These are phyloP conservation scores for Tachuris rubrigastra DNA, from an alignment of 2,113 vertebrate species.

Conservation along the genomic window DNA sequence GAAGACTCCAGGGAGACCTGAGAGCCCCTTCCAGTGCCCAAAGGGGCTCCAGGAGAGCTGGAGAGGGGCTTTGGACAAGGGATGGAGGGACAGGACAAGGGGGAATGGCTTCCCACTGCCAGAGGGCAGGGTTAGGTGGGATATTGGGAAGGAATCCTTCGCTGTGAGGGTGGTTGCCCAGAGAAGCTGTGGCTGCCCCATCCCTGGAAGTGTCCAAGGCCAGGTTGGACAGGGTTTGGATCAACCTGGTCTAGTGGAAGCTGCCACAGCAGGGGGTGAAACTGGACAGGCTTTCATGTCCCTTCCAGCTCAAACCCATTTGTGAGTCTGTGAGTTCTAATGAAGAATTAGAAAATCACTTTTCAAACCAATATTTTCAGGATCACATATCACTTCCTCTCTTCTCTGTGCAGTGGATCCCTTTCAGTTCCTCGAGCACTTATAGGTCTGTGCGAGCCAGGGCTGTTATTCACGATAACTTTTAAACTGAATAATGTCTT, in stretches of 20 bases:
- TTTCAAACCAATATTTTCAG: fast-evolving
- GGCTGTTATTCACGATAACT: fast-evolving
- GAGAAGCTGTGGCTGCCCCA: not conserved
- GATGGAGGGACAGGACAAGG: not conserved
- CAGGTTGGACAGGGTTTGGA: not conserved
- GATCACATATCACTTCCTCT: fast-evolving
- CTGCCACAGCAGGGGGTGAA: not conserved
- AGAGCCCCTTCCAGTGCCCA: not conserved
- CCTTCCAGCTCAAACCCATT: not conserved
- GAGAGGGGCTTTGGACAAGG: not conserved
- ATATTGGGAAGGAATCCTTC: not conserved
- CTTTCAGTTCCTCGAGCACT: not conserved
- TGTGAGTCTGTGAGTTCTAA: not conserved
- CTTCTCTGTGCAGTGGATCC: fast-evolving
- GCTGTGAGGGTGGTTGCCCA: not conserved
- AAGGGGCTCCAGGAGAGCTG: not conserved
- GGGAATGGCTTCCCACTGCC: not conserved
- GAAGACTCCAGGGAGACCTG: not conserved
- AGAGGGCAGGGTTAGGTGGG: not conserved
- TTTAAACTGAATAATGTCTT: not conserved
- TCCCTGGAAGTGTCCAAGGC: not conserved
- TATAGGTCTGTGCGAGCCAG: fast-evolving
- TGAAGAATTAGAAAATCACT: not conserved
- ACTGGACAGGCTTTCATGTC: fast-evolving
- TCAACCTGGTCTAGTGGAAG: not conserved